Evolutionary conservation across 2,797 vertebrate genomes (phyloP), one percentile per base, ranked within the genome.

Genomic region (Chromis chromis): DNA sequence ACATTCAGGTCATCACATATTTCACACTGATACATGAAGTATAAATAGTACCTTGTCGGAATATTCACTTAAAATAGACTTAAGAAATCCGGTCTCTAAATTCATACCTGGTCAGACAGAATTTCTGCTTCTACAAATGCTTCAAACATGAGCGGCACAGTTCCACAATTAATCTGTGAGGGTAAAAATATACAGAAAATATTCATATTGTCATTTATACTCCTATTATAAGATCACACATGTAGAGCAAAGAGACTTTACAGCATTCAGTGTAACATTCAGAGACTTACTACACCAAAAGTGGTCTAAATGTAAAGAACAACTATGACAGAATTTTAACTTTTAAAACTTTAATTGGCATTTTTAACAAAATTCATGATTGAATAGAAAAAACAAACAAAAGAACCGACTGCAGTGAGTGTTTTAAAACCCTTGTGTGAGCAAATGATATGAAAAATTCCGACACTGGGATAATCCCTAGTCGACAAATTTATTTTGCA

Each of bases 301-400:
- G 6, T 4, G 17, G 31, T 52, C 1, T 44, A 33, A 53, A 61
- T 46, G 12, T 55, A 42, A 82, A 75, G 21, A 78, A 75, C 11
- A 36, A 70, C 56, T 17, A 19, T 54, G 36, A 73, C 57, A 6
- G 39, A n/a, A 24, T 52, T 70, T 36, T 1, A 0, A 25, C 60
- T 74, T 77, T 76, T 63, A 48, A 65, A 78, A 70, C 22, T 90
- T 91, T 87, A 89, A 91, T 87, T 71, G 70, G 19, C 67, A 70
- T 78, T 78, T 82, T 56, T 24, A 65, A 90, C 76, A 82, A 87
- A 86, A 81, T 17, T 13, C 14, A 52, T 70, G 65, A 88, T 68
- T 82, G 50, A 70, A 81, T 72, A 64, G 49, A 66, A 72, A 42
- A 64, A 46, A 42, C 24, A 55, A 64, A 27, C 31, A 52, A 31